Percentiles rank a stretch among this genome's conserved stretches.
These are phyloP conservation scores for Podarcis muralis DNA, from an alignment of 2,113 vertebrate species.

Conservation along the genomic window DNA sequence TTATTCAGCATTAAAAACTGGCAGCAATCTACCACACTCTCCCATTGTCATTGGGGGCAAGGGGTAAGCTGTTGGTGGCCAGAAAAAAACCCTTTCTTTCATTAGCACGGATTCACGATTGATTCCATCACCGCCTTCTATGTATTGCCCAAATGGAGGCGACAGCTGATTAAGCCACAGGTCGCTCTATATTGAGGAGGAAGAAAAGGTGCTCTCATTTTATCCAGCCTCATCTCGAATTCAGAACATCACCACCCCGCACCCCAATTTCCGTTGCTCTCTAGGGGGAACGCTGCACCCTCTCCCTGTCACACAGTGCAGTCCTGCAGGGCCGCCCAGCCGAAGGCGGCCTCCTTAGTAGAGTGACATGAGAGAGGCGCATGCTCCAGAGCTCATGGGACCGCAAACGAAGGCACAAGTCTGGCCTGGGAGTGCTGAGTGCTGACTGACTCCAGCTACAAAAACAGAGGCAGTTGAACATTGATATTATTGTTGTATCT, in stretches of 20 bases:
- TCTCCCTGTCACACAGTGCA: not conserved
- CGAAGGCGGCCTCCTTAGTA: not conserved
- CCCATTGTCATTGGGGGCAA: too few species aligned
- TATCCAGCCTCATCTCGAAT: not conserved
- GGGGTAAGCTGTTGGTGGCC: not conserved
- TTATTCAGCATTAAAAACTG: too few species aligned
- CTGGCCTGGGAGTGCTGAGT: too few species aligned
- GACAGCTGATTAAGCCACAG: not conserved
- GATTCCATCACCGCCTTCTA: not conserved
- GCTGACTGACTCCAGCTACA: too few species aligned
- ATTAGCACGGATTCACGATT: not conserved
- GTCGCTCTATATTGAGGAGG: not conserved
- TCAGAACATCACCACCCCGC: not conserved
- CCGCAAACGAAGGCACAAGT: too few species aligned
- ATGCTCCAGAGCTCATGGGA: not conserved
- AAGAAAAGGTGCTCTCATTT: not conserved
- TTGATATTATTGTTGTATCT: too few species aligned
- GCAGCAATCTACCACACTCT: too few species aligned
- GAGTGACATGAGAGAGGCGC: not conserved
- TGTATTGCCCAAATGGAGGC: not conserved
- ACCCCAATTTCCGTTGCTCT: constrained; percentile 23
- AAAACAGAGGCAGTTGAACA: too few species aligned
- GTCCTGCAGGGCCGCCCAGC: not conserved
- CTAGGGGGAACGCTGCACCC: not conserved
- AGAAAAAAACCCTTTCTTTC: not conserved